A percentile compares a stretch with the other conserved stretches of the same genome.
Evolutionary conservation across 2,888 invertebrate genomes (phyloP).

Genomic region (Drosophila meridiana): DNA sequence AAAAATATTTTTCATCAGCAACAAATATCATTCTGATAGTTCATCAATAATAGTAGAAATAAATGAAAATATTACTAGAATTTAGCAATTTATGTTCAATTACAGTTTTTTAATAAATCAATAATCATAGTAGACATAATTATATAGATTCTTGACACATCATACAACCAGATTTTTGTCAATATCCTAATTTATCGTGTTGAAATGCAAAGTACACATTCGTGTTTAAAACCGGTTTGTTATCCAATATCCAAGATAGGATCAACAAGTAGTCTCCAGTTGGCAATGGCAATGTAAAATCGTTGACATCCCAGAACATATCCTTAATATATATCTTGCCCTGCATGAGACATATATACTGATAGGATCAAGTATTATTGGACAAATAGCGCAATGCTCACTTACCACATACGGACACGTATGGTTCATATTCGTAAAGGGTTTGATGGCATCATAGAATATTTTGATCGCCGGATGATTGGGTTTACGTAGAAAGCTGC

Average conservation of each 20-base stretch:
- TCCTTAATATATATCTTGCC: background rate
- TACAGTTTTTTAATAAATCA: no score
- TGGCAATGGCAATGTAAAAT: background rate
- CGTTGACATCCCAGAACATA: background rate
- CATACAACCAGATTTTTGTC: no score
- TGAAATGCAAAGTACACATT: background rate
- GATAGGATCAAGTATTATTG: background rate
- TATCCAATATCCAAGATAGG: background rate
- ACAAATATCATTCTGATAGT: no score
- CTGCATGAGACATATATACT: background rate
- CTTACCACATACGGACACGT: slow-evolving; percentile 14
- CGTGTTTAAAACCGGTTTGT: no score
- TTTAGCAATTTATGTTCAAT: no score
- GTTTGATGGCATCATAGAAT: slow-evolving; percentile 7
- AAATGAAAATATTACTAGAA: no score
- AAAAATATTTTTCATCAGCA: no score
- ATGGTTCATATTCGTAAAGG: slow-evolving; percentile 14
- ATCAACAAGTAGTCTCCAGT: background rate
- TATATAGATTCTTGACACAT: no score
- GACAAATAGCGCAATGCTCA: background rate
- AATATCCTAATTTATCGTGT: background rate
- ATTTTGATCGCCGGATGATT: slow-evolving; percentile 16
- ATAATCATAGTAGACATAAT: no score
- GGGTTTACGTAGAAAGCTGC: slow-evolving; percentile 10
- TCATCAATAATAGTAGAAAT: no score